Conservation (phyloP, 2,888 invertebrate genomes). For the Nipponacmea schrenckii region DNA sequence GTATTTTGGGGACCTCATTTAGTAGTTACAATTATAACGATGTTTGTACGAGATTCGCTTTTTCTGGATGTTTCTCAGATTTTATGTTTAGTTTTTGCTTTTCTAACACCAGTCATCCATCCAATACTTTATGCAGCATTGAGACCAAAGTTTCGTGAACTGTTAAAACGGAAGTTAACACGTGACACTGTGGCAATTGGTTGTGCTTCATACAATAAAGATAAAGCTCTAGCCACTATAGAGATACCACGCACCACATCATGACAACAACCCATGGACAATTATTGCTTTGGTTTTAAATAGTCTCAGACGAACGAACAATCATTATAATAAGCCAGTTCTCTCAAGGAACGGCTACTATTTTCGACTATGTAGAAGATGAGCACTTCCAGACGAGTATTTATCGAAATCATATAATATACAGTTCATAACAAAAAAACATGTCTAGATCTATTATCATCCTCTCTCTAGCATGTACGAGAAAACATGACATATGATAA, state of each 20-base stretch:
- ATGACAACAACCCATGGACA: too few relatives aligned
- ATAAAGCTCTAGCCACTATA: background rate
- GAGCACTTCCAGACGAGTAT: too few relatives aligned
- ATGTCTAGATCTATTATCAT: too few relatives aligned
- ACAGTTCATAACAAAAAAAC: too few relatives aligned
- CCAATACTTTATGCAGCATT: slow-evolving; percentile 36
- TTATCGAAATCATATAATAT: too few relatives aligned
- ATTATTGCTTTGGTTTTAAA: too few relatives aligned
- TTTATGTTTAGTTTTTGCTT: slow-evolving; percentile 29
- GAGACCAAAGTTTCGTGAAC: slow-evolving; percentile 27
- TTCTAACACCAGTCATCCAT: slow-evolving; percentile 30
- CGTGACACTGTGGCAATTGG: background rate
- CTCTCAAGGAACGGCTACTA: too few relatives aligned
- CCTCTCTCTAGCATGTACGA: too few relatives aligned
- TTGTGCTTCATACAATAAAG: background rate
- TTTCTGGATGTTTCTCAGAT: slow-evolving; percentile 27
- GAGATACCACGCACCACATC: background rate
- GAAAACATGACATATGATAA: too few relatives aligned
- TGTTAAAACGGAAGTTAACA: background rate
- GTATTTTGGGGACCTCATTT: slow-evolving; percentile 39
- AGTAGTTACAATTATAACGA: slow-evolving; percentile 20
- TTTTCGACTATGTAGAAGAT: too few relatives aligned
- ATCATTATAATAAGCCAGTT: too few relatives aligned
- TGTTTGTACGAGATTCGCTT: slow-evolving; percentile 16
- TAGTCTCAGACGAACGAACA: too few relatives aligned